A percentile compares a stretch with the other conserved stretches of the same genome.
These are phyloP conservation scores for Enteromius unitaeniatus DNA, from an alignment of 2,797 vertebrate species.

Conservation along the genomic window DNA sequence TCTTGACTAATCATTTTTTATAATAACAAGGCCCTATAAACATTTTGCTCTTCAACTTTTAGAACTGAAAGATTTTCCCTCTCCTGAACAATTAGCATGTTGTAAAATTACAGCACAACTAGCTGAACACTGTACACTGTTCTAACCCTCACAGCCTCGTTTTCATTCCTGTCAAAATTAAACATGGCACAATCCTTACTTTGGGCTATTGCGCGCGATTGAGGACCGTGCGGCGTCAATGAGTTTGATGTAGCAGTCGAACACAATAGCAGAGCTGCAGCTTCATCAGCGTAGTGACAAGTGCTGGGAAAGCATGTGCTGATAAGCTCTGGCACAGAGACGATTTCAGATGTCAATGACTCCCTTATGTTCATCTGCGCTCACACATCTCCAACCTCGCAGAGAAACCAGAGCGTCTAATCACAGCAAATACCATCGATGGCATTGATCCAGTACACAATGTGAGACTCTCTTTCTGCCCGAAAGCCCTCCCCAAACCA, in stretches of 20 bases:
- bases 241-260: not conserved
- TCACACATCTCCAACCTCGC: not conserved
- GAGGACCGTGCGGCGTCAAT: not conserved
- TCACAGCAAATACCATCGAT: constrained; percentile 34
- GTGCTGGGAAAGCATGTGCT: not conserved
- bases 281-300: constrained; percentile 4
- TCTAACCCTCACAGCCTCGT: not conserved
- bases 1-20: no score
- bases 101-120: not conserved
- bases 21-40: not conserved
- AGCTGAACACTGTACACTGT: not conserved
- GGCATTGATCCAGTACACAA: constrained; percentile 43
- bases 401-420: constrained; percentile 6
- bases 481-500: not conserved
- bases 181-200: not conserved
- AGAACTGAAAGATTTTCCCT: not conserved
- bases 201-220: not conserved
- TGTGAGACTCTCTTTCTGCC: not conserved
- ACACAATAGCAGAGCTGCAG: constrained; percentile 9
- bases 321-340: constrained; percentile 38
- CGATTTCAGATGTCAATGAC: constrained; percentile 28
- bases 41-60: not conserved
- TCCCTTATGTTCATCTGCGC: constrained; percentile 23
- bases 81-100: not conserved
- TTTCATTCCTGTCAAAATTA: not conserved